Conservation (phyloP, 2,888 invertebrate genomes). For the Falcaria lacertinaria region DNA sequence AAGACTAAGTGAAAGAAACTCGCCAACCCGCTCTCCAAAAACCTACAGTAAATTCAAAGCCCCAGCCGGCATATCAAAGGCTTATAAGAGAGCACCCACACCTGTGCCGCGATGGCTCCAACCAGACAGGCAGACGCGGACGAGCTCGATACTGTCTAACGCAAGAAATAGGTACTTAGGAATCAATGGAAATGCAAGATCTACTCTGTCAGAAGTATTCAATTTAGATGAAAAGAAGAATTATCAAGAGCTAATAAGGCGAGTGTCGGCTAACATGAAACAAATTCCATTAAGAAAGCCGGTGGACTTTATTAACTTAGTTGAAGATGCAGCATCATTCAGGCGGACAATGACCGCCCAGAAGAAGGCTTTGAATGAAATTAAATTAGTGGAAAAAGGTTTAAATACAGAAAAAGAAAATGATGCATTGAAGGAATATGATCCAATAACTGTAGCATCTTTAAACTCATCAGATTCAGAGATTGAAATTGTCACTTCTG, state of each 20-base stretch:
- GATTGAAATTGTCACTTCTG: slow-evolving; percentile 61
- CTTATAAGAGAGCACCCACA: slow-evolving; percentile 50
- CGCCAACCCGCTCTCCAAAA: slow-evolving; percentile 41
- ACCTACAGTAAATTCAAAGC: slow-evolving; percentile 54
- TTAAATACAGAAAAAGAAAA: slow-evolving; percentile 43
- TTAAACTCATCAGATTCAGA: slow-evolving; percentile 72
- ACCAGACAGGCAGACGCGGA: slow-evolving; percentile 26
- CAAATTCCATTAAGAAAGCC: slow-evolving; percentile 36
- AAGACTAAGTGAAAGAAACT: slow-evolving; percentile 41
- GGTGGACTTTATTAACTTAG: slow-evolving; percentile 50
- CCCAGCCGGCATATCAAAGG: slow-evolving; percentile 57
- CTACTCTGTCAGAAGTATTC: slow-evolving; percentile 71
- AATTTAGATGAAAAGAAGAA: slow-evolving; percentile 78
- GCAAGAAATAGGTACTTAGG: slow-evolving; percentile 45
- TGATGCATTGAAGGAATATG: slow-evolving; percentile 52
- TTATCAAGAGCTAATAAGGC: slow-evolving; percentile 75
- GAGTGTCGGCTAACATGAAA: slow-evolving; percentile 48
- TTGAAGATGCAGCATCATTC: slow-evolving; percentile 56
- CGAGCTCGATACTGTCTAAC: slow-evolving; percentile 40
- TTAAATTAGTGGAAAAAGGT: slow-evolving; percentile 51
- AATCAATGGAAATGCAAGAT: slow-evolving; percentile 52
- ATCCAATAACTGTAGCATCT: slow-evolving; percentile 66
- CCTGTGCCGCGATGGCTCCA: slow-evolving; percentile 54
- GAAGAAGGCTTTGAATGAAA: slow-evolving; percentile 54
- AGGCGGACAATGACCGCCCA: slow-evolving; percentile 52